Evolutionary conservation across 2,797 vertebrate genomes (phyloP).

Genomic region (Squalus acanthias): DNA sequence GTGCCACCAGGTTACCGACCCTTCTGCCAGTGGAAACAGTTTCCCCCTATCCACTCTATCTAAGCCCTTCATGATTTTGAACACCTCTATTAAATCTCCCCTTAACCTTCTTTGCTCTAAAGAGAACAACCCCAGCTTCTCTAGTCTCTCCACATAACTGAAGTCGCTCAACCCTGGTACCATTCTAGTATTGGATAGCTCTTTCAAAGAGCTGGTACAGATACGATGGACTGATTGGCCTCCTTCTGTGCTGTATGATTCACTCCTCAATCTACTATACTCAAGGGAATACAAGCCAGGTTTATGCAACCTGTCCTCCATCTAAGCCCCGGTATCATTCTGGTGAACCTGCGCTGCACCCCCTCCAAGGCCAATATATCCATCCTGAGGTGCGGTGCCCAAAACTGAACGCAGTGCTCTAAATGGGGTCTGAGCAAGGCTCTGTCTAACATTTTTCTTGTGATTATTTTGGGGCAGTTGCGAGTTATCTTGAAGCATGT

Average conservation of each 20-base stretch:
- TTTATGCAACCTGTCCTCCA: not conserved
- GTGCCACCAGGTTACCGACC: not conserved
- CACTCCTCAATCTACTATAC: not conserved
- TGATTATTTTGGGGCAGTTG: not conserved
- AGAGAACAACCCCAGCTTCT: not conserved
- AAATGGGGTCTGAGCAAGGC: not conserved
- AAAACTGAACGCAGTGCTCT: not conserved
- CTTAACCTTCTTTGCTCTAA: not conserved
- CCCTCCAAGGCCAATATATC: too few species aligned
- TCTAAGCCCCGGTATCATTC: not conserved
- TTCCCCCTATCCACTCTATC: not conserved
- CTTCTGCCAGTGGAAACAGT: not conserved
- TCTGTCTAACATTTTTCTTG: not conserved
- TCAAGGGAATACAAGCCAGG: not conserved
- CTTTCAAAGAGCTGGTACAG: not conserved
- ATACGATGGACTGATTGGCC: not conserved
- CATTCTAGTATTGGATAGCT: not conserved
- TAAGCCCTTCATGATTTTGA: not conserved
- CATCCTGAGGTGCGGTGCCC: too few species aligned
- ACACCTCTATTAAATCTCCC: not conserved
- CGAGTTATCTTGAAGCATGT: not conserved
- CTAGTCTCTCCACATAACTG: not conserved
- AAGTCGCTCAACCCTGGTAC: too few species aligned
- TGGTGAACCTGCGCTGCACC: not conserved
- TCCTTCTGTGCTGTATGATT: not conserved